Percentiles rank a stretch among this genome's conserved stretches.
phyloP scores from a whole-genome alignment of 2,888 invertebrate species.

The Baronia brevicornis region DNA sequence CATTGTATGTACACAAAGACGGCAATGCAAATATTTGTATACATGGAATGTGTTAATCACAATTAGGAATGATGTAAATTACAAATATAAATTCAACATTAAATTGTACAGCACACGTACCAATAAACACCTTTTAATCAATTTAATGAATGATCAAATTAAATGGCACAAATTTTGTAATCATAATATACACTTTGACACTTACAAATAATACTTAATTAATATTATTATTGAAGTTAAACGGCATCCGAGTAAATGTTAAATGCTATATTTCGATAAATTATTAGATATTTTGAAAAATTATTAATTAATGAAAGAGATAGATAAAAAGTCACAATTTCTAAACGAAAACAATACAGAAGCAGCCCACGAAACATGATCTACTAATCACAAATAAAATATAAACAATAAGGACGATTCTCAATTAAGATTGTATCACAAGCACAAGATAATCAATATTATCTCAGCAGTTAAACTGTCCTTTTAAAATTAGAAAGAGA shows the following conservation, averaged over 20 bases:
- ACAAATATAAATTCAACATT: slow-evolving; percentile 9
- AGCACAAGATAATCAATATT: no score
- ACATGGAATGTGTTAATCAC: slow-evolving; percentile 62
- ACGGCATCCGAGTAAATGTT: slow-evolving; percentile 10
- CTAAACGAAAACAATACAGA: slow-evolving; percentile 15
- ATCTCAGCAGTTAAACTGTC: no score
- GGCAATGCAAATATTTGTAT: slow-evolving; percentile 20
- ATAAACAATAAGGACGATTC: no score
- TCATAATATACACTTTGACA: slow-evolving; percentile 26
- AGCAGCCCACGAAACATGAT: slow-evolving; percentile 11
- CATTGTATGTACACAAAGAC: slow-evolving; percentile 11
- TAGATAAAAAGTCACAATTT: slow-evolving; percentile 16
- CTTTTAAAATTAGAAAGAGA: no score
- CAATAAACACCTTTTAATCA: slow-evolving; percentile 14
- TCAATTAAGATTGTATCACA: no score
- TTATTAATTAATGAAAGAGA: slow-evolving; percentile 11
- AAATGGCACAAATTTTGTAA: slow-evolving; percentile 69
- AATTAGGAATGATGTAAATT: slow-evolving; percentile 21
- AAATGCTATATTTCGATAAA: slow-evolving; percentile 13
- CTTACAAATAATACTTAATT: slow-evolving; percentile 17
- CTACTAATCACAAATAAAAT: no score
- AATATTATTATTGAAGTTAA: slow-evolving; percentile 10
- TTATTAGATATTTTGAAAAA: slow-evolving; percentile 15
- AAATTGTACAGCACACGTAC: slow-evolving; percentile 2
- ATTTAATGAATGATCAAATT: slow-evolving; percentile 40